Evolutionary conservation across 64 coral and sea anemone genomes (phyloP).

Genomic region (Stichodactyla helianthus): DNA sequence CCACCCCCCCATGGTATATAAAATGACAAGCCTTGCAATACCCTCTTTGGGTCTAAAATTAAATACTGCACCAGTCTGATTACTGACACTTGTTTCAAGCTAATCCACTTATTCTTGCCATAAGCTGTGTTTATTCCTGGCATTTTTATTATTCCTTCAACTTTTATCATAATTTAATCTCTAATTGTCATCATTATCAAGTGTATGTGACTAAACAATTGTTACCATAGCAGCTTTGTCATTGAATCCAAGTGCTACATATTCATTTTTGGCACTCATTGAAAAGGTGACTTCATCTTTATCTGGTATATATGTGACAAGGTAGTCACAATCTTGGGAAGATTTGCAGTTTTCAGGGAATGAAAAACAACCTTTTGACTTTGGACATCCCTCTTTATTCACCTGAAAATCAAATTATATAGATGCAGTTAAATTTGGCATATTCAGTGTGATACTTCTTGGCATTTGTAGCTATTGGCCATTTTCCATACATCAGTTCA

Average conservation of each 20-base stretch:
- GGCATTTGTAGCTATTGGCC: too few species aligned
- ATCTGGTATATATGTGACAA: conserved; percentile 48
- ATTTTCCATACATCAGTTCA: too few species aligned
- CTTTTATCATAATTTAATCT: background rate
- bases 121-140: too few species aligned
- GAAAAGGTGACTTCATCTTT: conserved; percentile 33
- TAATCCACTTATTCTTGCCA: too few species aligned
- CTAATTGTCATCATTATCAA: background rate
- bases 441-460: too few species aligned
- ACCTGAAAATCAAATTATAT: conserved; percentile 20
- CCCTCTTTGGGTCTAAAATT: too few species aligned
- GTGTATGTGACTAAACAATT: background rate
- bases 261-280: conserved; percentile 59
- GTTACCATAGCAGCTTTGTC: conserved; percentile 37
- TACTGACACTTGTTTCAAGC: too few species aligned
- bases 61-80: too few species aligned
- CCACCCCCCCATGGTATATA: too few species aligned
- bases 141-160: too few species aligned
- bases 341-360: conserved; percentile 37
- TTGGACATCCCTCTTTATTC: conserved; percentile 41
- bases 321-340: conserved; percentile 53
- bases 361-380: conserved; percentile 61
- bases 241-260: conserved; percentile 60
- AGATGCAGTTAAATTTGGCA: background rate
- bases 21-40: too few species aligned